Evolutionary conservation across 2,113 vertebrate genomes (phyloP).

Genomic region (Enhydra lutris): DNA sequence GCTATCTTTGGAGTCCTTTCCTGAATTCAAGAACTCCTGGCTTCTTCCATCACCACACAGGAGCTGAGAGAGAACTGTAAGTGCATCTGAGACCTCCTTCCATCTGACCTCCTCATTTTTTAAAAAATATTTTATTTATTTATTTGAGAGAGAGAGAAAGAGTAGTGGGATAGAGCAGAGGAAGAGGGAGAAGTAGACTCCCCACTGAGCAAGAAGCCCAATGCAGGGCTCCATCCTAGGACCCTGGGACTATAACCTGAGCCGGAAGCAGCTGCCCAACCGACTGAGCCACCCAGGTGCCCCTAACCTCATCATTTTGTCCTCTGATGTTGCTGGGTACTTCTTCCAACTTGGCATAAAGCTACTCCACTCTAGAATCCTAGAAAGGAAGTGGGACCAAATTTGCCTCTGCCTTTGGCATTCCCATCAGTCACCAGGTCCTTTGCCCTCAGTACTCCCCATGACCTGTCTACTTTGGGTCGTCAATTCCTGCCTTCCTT

Average conservation of each 20-base stretch:
- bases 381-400: background rate
- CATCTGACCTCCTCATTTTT: background rate
- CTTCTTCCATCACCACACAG: background rate
- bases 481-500: background rate
- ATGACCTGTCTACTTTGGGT: background rate
- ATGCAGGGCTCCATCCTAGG: no score
- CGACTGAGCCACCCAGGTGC: no score
- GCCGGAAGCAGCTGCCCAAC: no score
- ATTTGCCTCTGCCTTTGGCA: background rate
- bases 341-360: background rate
- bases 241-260: no score
- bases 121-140: no score
- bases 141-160: no score
- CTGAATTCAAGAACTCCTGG: background rate
- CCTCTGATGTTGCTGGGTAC: background rate
- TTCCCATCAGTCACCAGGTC: background rate
- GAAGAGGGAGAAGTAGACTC: no score
- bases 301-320: background rate
- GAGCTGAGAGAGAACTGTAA: background rate
- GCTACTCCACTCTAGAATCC: background rate
- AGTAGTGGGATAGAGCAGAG: no score
- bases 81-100: background rate
- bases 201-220: no score
- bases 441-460: background rate
- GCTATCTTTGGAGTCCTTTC: background rate